Percentiles rank a stretch among this genome's conserved stretches.
phyloP scores from a whole-genome alignment of 2,888 invertebrate genomes.

The Vannuccia rotundouncinata region DNA sequence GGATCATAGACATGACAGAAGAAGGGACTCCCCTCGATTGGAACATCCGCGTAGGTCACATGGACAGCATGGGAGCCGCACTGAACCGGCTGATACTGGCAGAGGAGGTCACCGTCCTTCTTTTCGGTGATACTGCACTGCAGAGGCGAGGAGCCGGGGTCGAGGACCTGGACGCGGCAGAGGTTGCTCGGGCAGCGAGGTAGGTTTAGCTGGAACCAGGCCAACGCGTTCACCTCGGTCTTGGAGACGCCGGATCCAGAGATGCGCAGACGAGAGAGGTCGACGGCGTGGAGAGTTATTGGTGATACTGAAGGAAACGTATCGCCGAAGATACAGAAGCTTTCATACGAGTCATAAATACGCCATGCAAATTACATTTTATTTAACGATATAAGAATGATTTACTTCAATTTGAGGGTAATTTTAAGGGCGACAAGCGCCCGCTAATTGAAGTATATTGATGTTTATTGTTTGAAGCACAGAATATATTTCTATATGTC shows the following conservation, averaged over 20 bases:
- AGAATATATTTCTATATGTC: too few relatives aligned
- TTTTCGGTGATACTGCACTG: neutral
- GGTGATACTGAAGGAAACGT: neutral
- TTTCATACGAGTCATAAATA: too few relatives aligned
- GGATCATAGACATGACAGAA: slow-evolving; percentile 66
- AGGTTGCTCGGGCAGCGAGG: neutral
- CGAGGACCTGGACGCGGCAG: neutral
- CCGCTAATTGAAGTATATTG: too few relatives aligned
- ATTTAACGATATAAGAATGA: too few relatives aligned
- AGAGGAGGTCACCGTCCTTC: slow-evolving; percentile 67
- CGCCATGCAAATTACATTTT: too few relatives aligned
- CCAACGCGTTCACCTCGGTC: neutral
- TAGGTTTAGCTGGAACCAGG: neutral
- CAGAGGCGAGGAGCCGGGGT: neutral
- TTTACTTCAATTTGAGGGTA: too few relatives aligned
- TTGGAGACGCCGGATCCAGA: neutral
- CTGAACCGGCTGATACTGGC: slow-evolving; percentile 80
- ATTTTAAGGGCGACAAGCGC: too few relatives aligned
- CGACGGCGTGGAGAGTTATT: neutral
- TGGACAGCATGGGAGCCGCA: slow-evolving; percentile 62
- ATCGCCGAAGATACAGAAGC: too few relatives aligned
- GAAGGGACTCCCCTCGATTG: slow-evolving; percentile 55
- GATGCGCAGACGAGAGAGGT: neutral
- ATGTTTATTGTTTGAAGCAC: too few relatives aligned
- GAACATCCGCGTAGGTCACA: slow-evolving; percentile 45